A percentile compares a stretch with the other conserved stretches of the same genome.
Conservation (phyloP, 2,113 vertebrate species). For the Heliornis fulica region DNA sequence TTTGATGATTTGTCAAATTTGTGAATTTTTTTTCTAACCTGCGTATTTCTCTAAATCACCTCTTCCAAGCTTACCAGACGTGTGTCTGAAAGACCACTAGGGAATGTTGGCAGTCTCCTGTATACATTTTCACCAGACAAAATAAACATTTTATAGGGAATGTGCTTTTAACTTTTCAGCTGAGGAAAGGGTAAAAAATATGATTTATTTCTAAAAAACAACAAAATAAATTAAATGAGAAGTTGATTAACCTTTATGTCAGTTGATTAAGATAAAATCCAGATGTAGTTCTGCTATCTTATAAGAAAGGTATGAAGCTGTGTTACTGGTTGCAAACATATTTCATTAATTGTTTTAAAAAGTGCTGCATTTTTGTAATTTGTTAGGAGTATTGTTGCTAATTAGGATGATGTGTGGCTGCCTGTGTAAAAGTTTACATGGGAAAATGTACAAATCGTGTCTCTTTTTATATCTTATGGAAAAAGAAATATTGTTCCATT, state of each 20-base stretch:
- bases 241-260: background rate
- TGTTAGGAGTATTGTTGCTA: background rate
- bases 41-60: background rate
- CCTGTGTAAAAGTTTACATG: background rate
- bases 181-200: background rate
- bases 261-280: background rate
- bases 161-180: background rate
- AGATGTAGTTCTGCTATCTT: background rate
- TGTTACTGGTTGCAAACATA: background rate
- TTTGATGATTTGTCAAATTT: background rate
- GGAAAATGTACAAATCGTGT: background rate
- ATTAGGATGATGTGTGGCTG: background rate
- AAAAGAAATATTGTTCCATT: background rate
- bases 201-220: background rate
- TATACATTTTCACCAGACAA: background rate
- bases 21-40: background rate
- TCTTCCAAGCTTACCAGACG: background rate
- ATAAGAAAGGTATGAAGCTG: background rate
- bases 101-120: background rate
- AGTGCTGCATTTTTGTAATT: background rate
- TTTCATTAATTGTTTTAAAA: background rate
- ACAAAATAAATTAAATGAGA: background rate
- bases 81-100: background rate
- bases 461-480: background rate
- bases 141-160: background rate